Percentiles rank a stretch among this genome's conserved stretches.
phyloP scores from a whole-genome alignment of 2,888 invertebrate species.

The Parelbella ahira region DNA sequence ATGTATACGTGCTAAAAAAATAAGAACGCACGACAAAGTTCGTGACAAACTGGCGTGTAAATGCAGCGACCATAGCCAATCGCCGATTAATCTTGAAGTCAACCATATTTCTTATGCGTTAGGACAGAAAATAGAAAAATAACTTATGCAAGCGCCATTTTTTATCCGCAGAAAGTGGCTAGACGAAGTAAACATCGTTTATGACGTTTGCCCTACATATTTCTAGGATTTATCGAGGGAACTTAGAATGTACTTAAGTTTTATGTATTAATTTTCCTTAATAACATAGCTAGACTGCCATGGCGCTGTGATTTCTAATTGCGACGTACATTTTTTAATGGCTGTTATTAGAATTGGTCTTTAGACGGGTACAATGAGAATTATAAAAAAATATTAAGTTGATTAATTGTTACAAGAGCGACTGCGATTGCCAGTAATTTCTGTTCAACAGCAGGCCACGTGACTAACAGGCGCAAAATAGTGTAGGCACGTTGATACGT shows the following conservation, averaged over 20 bases:
- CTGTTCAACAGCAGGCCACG: no score
- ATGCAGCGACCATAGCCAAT: slow-evolving; percentile 29
- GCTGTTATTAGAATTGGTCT: slow-evolving; percentile 8
- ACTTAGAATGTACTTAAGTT: slow-evolving; percentile 19
- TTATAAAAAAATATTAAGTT: no score
- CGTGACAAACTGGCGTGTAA: slow-evolving; percentile 63
- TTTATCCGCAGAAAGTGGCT: slow-evolving; percentile 29
- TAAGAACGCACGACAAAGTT: slow-evolving; percentile 63
- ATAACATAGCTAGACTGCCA: slow-evolving; percentile 10
- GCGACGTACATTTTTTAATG: slow-evolving; percentile 17
- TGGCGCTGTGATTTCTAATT: slow-evolving; percentile 15
- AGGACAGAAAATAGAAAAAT: slow-evolving; percentile 16
- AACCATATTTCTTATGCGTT: slow-evolving; percentile 17
- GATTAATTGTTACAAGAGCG: no score
- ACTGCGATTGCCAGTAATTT: no score
- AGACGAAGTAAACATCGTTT: slow-evolving; percentile 30
- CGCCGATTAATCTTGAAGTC: slow-evolving; percentile 7
- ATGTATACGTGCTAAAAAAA: slow-evolving; percentile 41
- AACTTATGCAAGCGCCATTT: slow-evolving; percentile 13
- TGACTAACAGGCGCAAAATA: no score
- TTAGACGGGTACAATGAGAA: not conserved
- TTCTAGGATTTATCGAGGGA: slow-evolving; percentile 29
- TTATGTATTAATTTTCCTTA: slow-evolving; percentile 23
- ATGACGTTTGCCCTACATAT: slow-evolving; percentile 29
- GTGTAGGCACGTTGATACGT: no score